These are phyloP conservation scores for Pachyrhynchus sulphureomaculatus DNA, from an alignment of 1,140 invertebrate genomes.

Conservation along the genomic window DNA sequence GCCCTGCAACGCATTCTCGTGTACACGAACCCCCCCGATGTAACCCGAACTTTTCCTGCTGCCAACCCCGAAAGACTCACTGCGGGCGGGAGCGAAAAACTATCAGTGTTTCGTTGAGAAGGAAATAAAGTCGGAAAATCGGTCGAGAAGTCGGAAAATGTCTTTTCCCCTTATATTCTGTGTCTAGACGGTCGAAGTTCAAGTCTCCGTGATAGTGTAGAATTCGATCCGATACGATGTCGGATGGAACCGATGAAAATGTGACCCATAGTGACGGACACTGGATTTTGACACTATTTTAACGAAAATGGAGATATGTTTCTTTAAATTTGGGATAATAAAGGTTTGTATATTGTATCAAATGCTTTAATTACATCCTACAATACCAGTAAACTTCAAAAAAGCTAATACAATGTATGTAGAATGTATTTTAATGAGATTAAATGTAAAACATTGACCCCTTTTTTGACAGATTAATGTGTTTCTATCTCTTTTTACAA, in stretches of 20 bases:
- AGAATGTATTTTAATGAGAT: not conserved
- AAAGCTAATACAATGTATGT: too few relatives aligned
- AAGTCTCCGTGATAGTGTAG: constrained; percentile 3
- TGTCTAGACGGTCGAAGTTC: not conserved
- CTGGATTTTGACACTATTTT: constrained; percentile 21
- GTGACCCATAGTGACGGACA: constrained; percentile 14
- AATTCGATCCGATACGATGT: constrained; percentile 7
- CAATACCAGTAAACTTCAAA: not conserved
- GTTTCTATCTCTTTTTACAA: constrained; percentile 5
- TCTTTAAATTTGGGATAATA: constrained; percentile 19
- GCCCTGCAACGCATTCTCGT: constrained; percentile 30
- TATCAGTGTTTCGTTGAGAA: constrained; percentile 1
- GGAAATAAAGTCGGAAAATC: not conserved
- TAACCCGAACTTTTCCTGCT: constrained; percentile 12
- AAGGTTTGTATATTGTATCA: constrained; percentile 13
- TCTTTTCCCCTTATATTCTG: not conserved
- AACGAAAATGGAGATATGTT: constrained; percentile 33
- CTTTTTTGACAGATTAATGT: constrained; percentile 9
- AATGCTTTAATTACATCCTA: not conserved
- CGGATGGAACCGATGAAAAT: constrained; percentile 12
- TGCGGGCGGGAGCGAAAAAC: constrained; percentile 30
- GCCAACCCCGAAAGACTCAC: constrained; percentile 23
- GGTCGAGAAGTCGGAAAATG: not conserved
- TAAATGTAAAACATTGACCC: constrained; percentile 13
- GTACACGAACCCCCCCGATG: constrained; percentile 12